These are phyloP conservation scores for Erebia palarica DNA, from an alignment of 2,888 invertebrate genomes.

Conservation along the genomic window DNA sequence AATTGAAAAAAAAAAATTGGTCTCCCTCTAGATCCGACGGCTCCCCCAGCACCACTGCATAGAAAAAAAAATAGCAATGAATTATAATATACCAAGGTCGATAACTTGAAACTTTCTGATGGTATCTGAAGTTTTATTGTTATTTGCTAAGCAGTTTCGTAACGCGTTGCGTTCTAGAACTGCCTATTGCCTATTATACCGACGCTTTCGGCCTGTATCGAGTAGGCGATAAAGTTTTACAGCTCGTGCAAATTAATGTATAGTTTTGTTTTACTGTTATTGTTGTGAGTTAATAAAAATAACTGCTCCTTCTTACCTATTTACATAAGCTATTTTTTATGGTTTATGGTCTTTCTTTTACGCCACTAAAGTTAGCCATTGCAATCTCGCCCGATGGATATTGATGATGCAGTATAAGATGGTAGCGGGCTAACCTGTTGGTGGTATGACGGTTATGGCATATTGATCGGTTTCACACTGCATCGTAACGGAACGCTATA, in stretches of 20 bases:
- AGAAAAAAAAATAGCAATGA: no score
- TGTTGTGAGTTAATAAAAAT: slow-evolving; percentile 4
- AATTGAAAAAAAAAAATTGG: no score
- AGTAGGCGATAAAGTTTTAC: slow-evolving; percentile 7
- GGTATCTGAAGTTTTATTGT: slow-evolving; percentile 21
- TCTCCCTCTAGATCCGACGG: no score
- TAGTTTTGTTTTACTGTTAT: slow-evolving; percentile 7
- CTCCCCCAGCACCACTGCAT: no score
- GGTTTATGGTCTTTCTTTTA: no score
- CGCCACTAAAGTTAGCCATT: no score
- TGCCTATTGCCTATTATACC: slow-evolving; percentile 15
- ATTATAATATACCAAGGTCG: slow-evolving; percentile 4
- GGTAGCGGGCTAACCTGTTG: no score
- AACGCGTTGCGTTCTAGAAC: slow-evolving; percentile 1
- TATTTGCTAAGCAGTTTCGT: slow-evolving; percentile 8
- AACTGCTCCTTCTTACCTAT: background rate
- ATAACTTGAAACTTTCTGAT: background rate
- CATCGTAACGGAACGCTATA: no score
- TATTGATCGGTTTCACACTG: no score
- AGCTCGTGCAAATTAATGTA: background rate
- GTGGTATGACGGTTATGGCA: no score
- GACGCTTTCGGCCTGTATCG: slow-evolving; percentile 11
- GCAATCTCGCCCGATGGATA: no score
- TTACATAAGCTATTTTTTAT: background rate
- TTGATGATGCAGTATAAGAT: no score